Conservation (phyloP, 2,888 invertebrate species). For the Stenoptilia bipunctidactyla region DNA sequence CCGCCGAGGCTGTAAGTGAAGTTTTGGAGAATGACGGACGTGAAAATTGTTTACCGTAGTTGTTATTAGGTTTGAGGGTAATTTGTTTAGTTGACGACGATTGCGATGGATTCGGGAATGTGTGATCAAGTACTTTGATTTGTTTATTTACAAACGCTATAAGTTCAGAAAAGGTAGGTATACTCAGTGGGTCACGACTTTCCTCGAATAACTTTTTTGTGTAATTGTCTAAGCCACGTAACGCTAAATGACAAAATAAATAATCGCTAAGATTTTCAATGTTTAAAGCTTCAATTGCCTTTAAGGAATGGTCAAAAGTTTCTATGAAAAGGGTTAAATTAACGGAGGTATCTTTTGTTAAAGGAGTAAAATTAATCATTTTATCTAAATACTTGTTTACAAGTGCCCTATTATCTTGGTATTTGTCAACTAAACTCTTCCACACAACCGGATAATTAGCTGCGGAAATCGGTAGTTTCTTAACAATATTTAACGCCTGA, state of each 20-base stretch:
- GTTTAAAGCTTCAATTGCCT: constrained; percentile 3
- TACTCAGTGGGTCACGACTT: not conserved
- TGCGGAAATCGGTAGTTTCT: constrained; percentile 2
- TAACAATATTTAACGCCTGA: constrained; percentile 2
- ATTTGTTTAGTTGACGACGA: not conserved
- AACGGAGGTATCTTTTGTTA: not conserved
- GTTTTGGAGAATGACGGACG: not conserved
- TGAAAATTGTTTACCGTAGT: not conserved
- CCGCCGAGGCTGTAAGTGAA: not conserved
- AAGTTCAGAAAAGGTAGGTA: not conserved
- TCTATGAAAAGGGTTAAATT: constrained; percentile 3
- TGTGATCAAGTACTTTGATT: not conserved
- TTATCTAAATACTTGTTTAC: constrained; percentile 6
- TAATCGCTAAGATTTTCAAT: constrained; percentile 2
- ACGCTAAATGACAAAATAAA: constrained; percentile 2
- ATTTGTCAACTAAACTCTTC: constrained; percentile 2
- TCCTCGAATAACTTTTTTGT: not conserved
- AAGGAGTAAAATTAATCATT: constrained; percentile 4
- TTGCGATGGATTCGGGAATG: not conserved
- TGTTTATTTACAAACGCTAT: not conserved
- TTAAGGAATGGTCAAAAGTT: not conserved
- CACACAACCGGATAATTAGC: constrained; percentile 5
- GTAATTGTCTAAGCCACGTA: constrained; percentile 1
- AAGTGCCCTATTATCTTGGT: constrained; percentile 4
- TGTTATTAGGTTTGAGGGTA: not conserved